These are phyloP conservation scores for Pardosa pseudoannulata DNA, from an alignment of 2,888 invertebrate species.

Conservation along the genomic window DNA sequence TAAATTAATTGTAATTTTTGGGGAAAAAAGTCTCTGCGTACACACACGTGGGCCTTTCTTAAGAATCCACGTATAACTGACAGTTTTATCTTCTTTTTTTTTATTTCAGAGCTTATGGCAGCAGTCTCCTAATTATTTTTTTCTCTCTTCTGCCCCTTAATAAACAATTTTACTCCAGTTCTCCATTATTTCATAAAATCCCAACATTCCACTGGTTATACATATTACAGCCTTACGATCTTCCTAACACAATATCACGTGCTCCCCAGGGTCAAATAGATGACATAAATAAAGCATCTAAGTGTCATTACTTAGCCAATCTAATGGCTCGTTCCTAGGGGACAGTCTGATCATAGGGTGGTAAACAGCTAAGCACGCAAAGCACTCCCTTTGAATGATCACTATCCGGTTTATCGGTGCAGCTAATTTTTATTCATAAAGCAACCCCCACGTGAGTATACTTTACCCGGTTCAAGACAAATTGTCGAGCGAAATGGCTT, in stretches of 20 bases:
- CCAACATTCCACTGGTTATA: not conserved
- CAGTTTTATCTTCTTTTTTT: too few relatives aligned
- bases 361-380: slow-evolving; percentile 39
- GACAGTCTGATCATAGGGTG: slow-evolving; percentile 32
- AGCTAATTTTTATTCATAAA: slow-evolving; percentile 70
- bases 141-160: not conserved
- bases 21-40: not conserved
- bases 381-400: slow-evolving; percentile 51
- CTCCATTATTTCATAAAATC: slow-evolving; percentile 17
- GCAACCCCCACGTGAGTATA: slow-evolving; percentile 34
- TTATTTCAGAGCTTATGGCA: not conserved
- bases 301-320: slow-evolving; percentile 42
- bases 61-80: not conserved
- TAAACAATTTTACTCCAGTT: slow-evolving; percentile 3
- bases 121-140: not conserved
- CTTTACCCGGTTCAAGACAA: slow-evolving; percentile 51
- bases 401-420: slow-evolving; percentile 34
- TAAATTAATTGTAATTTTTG: slow-evolving; percentile 6
- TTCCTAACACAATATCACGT: not conserved
- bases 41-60: not conserved
- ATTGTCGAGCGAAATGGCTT: slow-evolving; percentile 64
- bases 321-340: slow-evolving; percentile 33
- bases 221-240: not conserved
- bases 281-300: slow-evolving; percentile 43
- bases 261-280: slow-evolving; percentile 16